These are phyloP conservation scores for Microchrysa polita DNA, from an alignment of 2,888 invertebrate species.

Conservation along the genomic window DNA sequence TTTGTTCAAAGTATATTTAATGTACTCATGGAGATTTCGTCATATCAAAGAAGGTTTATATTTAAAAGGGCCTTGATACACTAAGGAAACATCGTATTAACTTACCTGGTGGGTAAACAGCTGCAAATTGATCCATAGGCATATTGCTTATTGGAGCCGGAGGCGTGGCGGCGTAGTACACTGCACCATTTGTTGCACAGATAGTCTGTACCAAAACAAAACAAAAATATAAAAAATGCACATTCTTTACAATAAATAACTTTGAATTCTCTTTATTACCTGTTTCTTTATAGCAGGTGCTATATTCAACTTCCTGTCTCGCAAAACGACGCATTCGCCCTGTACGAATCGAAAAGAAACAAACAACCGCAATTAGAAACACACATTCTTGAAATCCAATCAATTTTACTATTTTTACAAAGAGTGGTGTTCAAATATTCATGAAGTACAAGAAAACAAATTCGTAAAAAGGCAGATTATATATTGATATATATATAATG, in stretches of 20 bases:
- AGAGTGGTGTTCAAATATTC: conserved; percentile 18
- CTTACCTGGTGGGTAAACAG: conserved; percentile 65
- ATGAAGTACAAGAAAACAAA: conserved; percentile 12
- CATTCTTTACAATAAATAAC: too few relatives aligned
- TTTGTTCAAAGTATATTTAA: too few relatives aligned
- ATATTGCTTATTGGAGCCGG: conserved; percentile 65
- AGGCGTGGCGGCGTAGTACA: conserved; percentile 65
- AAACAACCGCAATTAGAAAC: conserved; percentile 1
- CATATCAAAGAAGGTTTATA: too few relatives aligned
- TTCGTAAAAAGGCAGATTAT: conserved; percentile 45
- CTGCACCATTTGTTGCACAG: conserved; percentile 65
- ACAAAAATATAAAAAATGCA: too few relatives aligned
- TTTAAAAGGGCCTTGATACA: too few relatives aligned
- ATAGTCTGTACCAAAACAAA: conserved; percentile 59
- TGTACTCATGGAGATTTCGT: too few relatives aligned
- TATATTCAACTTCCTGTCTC: conserved; percentile 84
- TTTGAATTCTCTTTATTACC: too few relatives aligned
- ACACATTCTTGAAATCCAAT: too few relatives aligned
- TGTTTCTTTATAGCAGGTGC: conserved; percentile 89
- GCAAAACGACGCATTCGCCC: conserved; percentile 79
- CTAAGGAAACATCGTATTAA: too few relatives aligned
- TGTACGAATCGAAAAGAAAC: conserved; percentile 55
- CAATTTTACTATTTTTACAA: conserved; percentile 8
- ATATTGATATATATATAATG: conserved; percentile 34
- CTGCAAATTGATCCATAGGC: conserved; percentile 65